Evolutionary conservation across 2,888 invertebrate genomes (phyloP).

Genomic region (Lochmaea capreae): DNA sequence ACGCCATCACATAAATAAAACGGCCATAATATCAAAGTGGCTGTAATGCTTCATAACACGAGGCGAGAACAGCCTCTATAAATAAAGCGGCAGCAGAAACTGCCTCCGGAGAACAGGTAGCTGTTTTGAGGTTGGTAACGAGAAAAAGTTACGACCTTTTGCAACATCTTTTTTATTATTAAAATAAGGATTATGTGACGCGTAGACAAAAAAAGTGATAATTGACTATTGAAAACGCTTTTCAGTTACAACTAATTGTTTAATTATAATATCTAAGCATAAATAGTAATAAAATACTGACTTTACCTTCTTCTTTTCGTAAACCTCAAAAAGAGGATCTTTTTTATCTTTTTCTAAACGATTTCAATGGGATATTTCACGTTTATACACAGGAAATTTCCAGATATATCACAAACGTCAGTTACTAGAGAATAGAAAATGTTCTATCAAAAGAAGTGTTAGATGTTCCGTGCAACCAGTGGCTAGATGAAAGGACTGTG

Average conservation of each 20-base stretch:
- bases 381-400: slow-evolving; percentile 36
- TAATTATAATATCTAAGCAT: too few relatives aligned
- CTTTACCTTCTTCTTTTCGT: neutral
- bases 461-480: slow-evolving; percentile 25
- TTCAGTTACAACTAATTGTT: too few relatives aligned
- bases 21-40: slow-evolving; percentile 43
- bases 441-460: slow-evolving; percentile 12
- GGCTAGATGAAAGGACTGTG: slow-evolving; percentile 1
- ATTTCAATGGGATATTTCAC: slow-evolving; percentile 30
- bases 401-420: slow-evolving; percentile 32
- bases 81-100: slow-evolving; percentile 52
- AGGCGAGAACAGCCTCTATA: slow-evolving; percentile 48
- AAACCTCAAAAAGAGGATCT: neutral
- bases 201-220: neutral
- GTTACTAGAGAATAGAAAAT: slow-evolving; percentile 10
- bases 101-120: slow-evolving; percentile 48
- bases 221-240: too few relatives aligned
- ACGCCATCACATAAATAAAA: slow-evolving; percentile 35
- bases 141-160: slow-evolving; percentile 3
- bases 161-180: neutral
- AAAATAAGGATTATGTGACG: neutral
- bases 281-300: neutral
- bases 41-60: slow-evolving; percentile 42
- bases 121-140: slow-evolving; percentile 7
- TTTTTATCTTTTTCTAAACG: slow-evolving; percentile 27